Evolutionary conservation across 2,113 vertebrate species (phyloP), one percentile per base, ranked within the genome.

Genomic region (Onychorhynchus coronatus): DNA sequence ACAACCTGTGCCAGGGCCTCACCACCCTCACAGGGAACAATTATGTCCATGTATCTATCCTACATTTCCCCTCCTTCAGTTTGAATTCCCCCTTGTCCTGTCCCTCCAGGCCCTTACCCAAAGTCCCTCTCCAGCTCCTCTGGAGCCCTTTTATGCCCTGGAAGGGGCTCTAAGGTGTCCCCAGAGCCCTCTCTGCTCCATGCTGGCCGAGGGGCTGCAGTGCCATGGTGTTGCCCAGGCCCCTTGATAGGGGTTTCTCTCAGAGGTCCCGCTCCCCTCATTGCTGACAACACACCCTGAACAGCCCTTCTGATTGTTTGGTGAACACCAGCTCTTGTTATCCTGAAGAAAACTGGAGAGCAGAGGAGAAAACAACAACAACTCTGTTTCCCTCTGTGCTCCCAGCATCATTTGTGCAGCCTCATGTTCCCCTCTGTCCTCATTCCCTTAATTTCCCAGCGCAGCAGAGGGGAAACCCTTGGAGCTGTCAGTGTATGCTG

Each of bases 401-500:
- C 14, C 11, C 47, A 24, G 5, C 1, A 0, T 2, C 33, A 1
- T 1, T 30, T 17, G 21, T 30, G 42, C 8, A 52, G 50, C 59
- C 10, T 25, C 19, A 0, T 1, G 24, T 3, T 55, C 35, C 52
- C 37, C 78, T 46, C 27, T 16, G 8, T 3, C 0, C 35, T 8
- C 8, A 0, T 23, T 58, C 39, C 8, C 55, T 5, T 6, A 9
- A 1, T 3, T 13, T 65, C 53, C 61, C 27, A 6, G 73, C 0
- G 1, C 0, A 2, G 44, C 68, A 25, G 41, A 37, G 37, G 39
- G 16, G 28, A 16, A 68, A 5, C 47, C 13, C 47, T 14, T 6
- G 30, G 46, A 25, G 33, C 30, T 31, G 19, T 4, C 35, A 76
- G 42, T 39, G 6, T 0, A 8, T 20, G 18, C 41, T 27, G 30